Percentiles rank a stretch among this genome's conserved stretches.
These are phyloP conservation scores for Polyommatus iphigenia DNA, from an alignment of 2,888 invertebrate genomes.

Conservation along the genomic window DNA sequence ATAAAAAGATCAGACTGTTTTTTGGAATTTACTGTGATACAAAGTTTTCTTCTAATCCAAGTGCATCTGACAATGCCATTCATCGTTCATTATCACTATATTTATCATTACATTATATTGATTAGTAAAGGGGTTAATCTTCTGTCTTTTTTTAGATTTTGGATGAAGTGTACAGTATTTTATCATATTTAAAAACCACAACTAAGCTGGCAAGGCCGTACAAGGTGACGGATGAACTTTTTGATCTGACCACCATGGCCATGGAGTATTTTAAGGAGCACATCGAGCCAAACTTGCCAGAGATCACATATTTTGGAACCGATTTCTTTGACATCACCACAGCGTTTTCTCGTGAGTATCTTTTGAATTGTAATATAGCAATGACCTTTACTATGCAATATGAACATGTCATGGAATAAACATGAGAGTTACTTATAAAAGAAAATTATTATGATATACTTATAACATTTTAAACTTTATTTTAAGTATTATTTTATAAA, in stretches of 20 bases:
- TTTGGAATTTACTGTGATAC: no score
- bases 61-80: no score
- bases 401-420: neutral
- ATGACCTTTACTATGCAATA: neutral
- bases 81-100: no score
- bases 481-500: no score
- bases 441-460: neutral
- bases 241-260: constrained; percentile 97
- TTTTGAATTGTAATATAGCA: constrained; percentile 24
- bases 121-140: no score
- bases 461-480: no score
- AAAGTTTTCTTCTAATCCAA: no score
- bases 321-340: constrained; percentile 90
- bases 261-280: constrained; percentile 98
- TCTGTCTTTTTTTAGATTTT: constrained; percentile 82
- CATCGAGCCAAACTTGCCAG: constrained; percentile 93
- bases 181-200: constrained; percentile 90
- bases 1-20: no score
- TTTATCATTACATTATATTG: neutral
- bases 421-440: neutral
- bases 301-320: constrained; percentile 92
- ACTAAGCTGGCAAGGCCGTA: constrained; percentile 92
- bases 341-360: constrained; percentile 83
- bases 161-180: constrained; percentile 93
- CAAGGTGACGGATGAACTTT: constrained; percentile 95